These are phyloP conservation scores for Ptyas mucosa DNA, from an alignment of 2,113 vertebrate genomes.

Conservation along the genomic window DNA sequence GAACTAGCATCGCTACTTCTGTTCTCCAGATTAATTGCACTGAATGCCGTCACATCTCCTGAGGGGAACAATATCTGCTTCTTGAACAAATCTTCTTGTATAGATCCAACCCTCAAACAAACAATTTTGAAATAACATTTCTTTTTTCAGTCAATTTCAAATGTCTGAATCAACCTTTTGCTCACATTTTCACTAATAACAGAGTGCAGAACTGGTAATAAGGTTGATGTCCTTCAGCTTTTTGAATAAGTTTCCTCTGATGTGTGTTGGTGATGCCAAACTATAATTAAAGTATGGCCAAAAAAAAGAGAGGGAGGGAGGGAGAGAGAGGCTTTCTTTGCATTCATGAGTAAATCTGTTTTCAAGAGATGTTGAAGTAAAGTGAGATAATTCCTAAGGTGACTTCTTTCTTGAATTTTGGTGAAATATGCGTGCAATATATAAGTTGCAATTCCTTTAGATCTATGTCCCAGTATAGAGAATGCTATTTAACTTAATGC, in stretches of 20 bases:
- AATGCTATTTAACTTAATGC: not conserved
- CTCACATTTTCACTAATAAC: not conserved
- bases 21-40: not conserved
- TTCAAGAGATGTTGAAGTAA: not conserved
- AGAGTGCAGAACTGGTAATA: not conserved
- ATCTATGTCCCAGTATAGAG: not conserved
- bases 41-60: not conserved
- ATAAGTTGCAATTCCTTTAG: not conserved
- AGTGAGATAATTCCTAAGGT: not conserved
- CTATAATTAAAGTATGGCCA: not conserved
- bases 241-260: not conserved
- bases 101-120: conserved; percentile 26
- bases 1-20: not conserved
- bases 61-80: conserved; percentile 1
- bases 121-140: conserved; percentile 27
- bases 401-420: not conserved
- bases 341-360: not conserved
- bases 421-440: not conserved
- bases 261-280: not conserved
- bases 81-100: conserved; percentile 28
- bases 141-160: not conserved
- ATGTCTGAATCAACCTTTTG: conserved; percentile 3
- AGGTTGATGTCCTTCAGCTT: not conserved
- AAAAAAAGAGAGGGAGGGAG: not conserved
- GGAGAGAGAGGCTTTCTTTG: not conserved